These are phyloP conservation scores for Ailurus styani DNA, from an alignment of 2,113 vertebrate species.

Conservation along the genomic window DNA sequence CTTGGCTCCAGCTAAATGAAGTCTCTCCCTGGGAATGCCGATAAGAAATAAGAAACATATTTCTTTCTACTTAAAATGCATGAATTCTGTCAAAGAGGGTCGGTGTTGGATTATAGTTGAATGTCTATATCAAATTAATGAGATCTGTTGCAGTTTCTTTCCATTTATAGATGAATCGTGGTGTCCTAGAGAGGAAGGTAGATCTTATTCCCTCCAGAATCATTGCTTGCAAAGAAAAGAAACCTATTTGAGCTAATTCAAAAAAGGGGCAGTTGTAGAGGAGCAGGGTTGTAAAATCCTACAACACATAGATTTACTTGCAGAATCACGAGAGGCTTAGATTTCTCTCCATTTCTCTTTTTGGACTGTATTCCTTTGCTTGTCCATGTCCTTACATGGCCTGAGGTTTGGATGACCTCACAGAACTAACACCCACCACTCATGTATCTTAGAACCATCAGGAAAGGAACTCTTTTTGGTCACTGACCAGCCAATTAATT, in stretches of 20 bases:
- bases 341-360: background rate
- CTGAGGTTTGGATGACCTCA: background rate
- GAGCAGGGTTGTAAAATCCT: background rate
- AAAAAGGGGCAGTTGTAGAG: background rate
- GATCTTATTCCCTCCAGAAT: background rate
- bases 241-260: background rate
- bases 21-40: background rate
- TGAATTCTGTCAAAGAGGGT: conserved; percentile 22
- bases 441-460: background rate
- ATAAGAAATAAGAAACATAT: conserved; percentile 21
- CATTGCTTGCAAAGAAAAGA: background rate
- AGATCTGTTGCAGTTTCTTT: background rate
- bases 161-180: background rate
- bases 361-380: background rate
- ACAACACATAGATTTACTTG: background rate
- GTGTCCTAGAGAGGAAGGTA: background rate
- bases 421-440: background rate
- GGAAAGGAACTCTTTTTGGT: background rate
- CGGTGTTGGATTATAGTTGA: background rate
- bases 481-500: background rate
- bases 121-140: conserved; percentile 24
- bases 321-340: background rate
- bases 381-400: background rate
- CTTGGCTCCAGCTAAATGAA: conserved; percentile 25
- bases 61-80: conserved; percentile 32